These are phyloP conservation scores for Porites evermanni DNA, from an alignment of 92 coral and sea anemone species.

Conservation along the genomic window DNA sequence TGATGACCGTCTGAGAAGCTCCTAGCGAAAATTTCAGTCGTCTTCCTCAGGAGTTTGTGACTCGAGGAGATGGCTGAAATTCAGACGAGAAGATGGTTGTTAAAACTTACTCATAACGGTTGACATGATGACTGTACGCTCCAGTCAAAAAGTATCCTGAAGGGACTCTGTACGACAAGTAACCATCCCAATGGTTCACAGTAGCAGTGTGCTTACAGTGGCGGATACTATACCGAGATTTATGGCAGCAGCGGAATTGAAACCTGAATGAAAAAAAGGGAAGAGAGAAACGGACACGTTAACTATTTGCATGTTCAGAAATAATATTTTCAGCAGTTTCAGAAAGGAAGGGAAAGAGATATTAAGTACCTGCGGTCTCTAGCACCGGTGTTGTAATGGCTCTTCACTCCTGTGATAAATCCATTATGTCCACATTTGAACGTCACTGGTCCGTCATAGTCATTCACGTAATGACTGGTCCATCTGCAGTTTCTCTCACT, in stretches of 20 bases:
- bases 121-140: background rate
- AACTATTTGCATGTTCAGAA: no score
- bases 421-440: constrained; percentile 4
- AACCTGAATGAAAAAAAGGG: background rate
- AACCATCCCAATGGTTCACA: background rate
- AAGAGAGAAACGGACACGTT: no score
- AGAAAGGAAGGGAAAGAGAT: no score
- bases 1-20: no score
- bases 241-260: constrained; percentile 4
- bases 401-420: constrained; percentile 28
- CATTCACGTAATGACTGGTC: constrained; percentile 10
- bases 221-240: background rate
- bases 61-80: no score
- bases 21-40: no score
- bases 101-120: background rate
- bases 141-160: background rate
- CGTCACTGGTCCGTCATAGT: background rate
- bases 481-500: background rate
- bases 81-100: no score
- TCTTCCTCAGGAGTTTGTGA: no score
- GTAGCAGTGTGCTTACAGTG: background rate
- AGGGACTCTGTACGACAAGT: background rate
- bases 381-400: background rate
- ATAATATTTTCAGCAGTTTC: no score
- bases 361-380: constrained; percentile 12